Percentiles rank a stretch among this genome's conserved stretches.
Conservation (phyloP, 2,888 invertebrate genomes). For the Idaea straminata region DNA sequence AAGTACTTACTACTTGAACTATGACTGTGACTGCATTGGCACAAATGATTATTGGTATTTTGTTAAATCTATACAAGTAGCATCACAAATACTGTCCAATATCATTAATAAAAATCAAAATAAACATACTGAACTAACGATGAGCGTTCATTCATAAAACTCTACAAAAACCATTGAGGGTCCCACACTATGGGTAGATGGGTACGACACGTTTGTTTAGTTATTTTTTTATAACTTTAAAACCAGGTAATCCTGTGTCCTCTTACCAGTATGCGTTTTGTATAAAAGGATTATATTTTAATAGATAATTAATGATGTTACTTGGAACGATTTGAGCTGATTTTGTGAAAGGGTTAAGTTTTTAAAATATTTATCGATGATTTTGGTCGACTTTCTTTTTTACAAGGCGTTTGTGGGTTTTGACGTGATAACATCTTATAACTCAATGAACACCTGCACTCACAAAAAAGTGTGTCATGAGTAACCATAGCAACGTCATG, state of each 20-base stretch:
- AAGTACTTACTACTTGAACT: too few relatives aligned
- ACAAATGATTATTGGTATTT: too few relatives aligned
- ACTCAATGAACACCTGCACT: too few relatives aligned
- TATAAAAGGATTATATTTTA: conserved; percentile 76
- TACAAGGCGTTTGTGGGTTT: too few relatives aligned
- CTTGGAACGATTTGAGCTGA: conserved; percentile 41
- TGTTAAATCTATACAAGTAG: conserved; percentile 22
- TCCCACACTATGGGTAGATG: conserved; percentile 42
- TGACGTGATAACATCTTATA: too few relatives aligned
- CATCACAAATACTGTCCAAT: conserved; percentile 34
- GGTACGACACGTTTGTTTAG: conserved; percentile 55
- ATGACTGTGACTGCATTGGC: too few relatives aligned
- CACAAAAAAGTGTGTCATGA: too few relatives aligned
- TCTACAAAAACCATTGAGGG: conserved; percentile 43
- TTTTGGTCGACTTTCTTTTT: conserved; percentile 28
- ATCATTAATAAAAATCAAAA: conserved; percentile 1
- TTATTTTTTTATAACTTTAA: conserved; percentile 68
- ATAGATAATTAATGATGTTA: conserved; percentile 77
- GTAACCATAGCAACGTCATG: too few relatives aligned
- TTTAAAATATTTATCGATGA: conserved; percentile 27
- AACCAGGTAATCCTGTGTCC: conserved; percentile 75
- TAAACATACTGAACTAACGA: not conserved
- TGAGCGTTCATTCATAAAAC: not conserved
- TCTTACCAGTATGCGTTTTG: conserved; percentile 64
- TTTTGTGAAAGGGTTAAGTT: conserved; percentile 28